Base-by-base conservation (phyloP, 2,797 vertebrate genomes). In the Bradypus variegatus region DNA sequence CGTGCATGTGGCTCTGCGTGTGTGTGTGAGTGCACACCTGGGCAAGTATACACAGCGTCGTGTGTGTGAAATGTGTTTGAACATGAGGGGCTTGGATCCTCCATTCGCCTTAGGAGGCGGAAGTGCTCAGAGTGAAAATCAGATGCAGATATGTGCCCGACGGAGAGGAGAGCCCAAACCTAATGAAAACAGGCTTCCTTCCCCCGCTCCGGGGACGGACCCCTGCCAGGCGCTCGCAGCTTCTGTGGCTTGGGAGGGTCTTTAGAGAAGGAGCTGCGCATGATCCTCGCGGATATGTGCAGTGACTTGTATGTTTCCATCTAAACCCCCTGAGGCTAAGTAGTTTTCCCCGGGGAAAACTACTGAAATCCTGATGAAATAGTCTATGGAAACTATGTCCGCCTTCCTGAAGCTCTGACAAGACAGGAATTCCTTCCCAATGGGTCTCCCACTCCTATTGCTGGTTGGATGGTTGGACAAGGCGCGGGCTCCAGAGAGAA, bases 121-220 rank as follows among this genome's bases (percentile, higher is more conserved):
- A 88, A 92, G 79, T 14, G 14, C 88, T 75, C 21, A 3, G 58
- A 83, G 89, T 60, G 77, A 73, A 85, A 80, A 87, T 88, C 92
- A 91, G 90, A 92, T 18, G 58, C 91, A 36, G 85, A 45, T 33
- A 31, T 18, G n/a, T 23, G 18, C 27, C 53, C 3, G 14, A 78
- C n/a, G 31, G 29, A 55, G n/a, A n/a, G n/a, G n/a, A n/a, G 55
- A 83, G 77, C 25, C 78, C 36, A 0, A 15, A 11, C 23, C 91
- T 91, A 75, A 91, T 91, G 25, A 70, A 75, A 92, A 80, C 89
- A 36, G 55, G 85, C 75, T 48, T 73, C 94, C 92, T 0, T 25
- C 48, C 86, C 64, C 64, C 41, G 76, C 83, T 19, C 23, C 4
- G 1, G 81, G 50, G 45, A 48, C 58, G 21, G 87, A 85, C 89